Percentiles rank a stretch among this genome's conserved stretches.
phyloP scores from a whole-genome alignment of 2,113 vertebrate genomes.

The Crocuta crocuta region DNA sequence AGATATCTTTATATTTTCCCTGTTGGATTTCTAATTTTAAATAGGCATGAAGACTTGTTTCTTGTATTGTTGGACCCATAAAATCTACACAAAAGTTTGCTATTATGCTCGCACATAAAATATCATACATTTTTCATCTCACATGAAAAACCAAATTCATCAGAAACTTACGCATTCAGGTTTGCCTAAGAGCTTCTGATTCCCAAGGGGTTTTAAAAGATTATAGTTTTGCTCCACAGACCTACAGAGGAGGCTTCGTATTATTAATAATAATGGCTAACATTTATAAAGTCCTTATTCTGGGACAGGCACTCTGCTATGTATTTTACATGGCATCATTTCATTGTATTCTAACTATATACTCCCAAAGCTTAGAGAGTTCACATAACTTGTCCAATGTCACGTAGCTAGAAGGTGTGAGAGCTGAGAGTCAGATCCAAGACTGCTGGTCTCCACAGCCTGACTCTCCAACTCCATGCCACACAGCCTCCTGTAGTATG shows the following conservation, averaged over 20 bases:
- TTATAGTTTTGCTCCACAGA: neutral
- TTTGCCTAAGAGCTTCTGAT: conserved; percentile 7
- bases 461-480: neutral
- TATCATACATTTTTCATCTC: conserved; percentile 34
- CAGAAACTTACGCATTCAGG: conserved; percentile 47
- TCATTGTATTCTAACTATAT: neutral
- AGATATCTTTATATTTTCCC: conserved; percentile 36
- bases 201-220: conserved; percentile 16
- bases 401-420: neutral
- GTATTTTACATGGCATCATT: neutral
- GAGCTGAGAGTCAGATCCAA: neutral
- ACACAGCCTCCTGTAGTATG: rapidly evolving
- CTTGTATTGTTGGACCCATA: neutral
- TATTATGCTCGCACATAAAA: conserved; percentile 42
- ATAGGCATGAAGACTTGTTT: conserved; percentile 14
- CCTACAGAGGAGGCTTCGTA: neutral
- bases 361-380: neutral
- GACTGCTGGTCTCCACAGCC: neutral
- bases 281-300: neutral
- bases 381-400: neutral
- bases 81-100: conserved; percentile 42
- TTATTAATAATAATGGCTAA: neutral
- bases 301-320: neutral
- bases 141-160: conserved; percentile 56
- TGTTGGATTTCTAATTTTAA: conserved; percentile 52